Evolutionary conservation across 2,113 vertebrate genomes (phyloP).

Genomic region (Tylochromis polylepis): DNA sequence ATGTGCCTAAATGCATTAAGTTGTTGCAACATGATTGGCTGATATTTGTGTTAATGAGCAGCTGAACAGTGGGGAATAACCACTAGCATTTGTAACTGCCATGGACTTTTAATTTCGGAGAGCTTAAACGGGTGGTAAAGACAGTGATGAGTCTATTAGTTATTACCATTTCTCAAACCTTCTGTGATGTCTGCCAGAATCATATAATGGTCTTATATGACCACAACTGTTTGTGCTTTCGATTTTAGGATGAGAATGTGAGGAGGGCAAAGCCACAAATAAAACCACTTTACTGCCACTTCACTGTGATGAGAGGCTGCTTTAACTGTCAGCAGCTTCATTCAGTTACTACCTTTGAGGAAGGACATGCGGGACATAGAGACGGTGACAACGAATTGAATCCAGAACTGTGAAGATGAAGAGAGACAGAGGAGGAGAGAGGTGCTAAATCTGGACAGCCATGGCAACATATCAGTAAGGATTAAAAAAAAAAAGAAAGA

Average conservation of each 20-base stretch:
- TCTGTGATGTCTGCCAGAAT: background rate
- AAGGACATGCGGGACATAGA: conserved; percentile 7
- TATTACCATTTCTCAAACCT: background rate
- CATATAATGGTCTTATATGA: background rate
- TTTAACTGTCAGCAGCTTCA: background rate
- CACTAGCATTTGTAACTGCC: background rate
- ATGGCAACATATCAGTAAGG: no score
- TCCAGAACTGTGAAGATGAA: background rate
- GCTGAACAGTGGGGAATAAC: background rate
- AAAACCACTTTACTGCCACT: background rate
- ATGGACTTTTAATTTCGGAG: background rate
- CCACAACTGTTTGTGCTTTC: background rate
- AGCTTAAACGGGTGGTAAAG: background rate
- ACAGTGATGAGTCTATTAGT: background rate
- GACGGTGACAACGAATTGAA: conserved; percentile 14
- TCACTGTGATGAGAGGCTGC: background rate
- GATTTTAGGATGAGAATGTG: background rate
- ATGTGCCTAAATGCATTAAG: background rate
- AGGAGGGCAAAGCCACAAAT: background rate
- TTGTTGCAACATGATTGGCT: background rate
- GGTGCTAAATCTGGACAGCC: conserved; percentile 7
- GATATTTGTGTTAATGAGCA: background rate
- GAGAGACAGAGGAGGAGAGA: background rate
- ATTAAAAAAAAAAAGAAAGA: no score
- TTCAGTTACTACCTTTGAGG: conserved; percentile 3